A percentile compares a stretch with the other conserved stretches of the same genome.
Conservation (phyloP, 1,140 invertebrate species). For the Hypothenemus hampei region DNA sequence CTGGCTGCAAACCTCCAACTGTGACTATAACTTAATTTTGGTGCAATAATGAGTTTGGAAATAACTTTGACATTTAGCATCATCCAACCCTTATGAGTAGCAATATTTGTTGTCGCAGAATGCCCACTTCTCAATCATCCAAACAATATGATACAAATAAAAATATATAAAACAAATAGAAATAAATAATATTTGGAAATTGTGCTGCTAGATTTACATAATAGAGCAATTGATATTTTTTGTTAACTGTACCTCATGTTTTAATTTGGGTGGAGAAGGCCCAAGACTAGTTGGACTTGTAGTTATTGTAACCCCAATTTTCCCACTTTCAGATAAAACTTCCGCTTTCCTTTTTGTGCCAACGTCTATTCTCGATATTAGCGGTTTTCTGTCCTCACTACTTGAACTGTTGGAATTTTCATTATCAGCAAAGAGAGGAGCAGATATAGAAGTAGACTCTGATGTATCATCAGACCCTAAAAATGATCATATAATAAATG, state of each 20-base stretch:
- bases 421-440: constrained; percentile 40
- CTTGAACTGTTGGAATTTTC: constrained; percentile 57
- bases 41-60: too few relatives aligned
- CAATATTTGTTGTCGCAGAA: too few relatives aligned
- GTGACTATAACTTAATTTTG: too few relatives aligned
- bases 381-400: constrained; percentile 51
- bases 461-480: constrained; percentile 29
- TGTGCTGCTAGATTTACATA: too few relatives aligned
- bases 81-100: too few relatives aligned
- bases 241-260: constrained; percentile 3
- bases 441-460: constrained; percentile 34
- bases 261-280: constrained; percentile 52
- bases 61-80: too few relatives aligned
- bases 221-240: too few relatives aligned
- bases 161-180: too few relatives aligned
- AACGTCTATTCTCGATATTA: constrained; percentile 46
- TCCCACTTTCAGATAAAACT: constrained; percentile 77
- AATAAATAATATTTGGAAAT: too few relatives aligned
- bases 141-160: too few relatives aligned
- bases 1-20: too few relatives aligned
- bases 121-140: too few relatives aligned
- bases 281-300: constrained; percentile 60
- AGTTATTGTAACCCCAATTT: constrained; percentile 84
- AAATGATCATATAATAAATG: neutral
- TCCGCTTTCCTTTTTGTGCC: constrained; percentile 78